These are phyloP conservation scores for Steromphala cineraria DNA, from an alignment of 2,888 invertebrate genomes.

Conservation along the genomic window DNA sequence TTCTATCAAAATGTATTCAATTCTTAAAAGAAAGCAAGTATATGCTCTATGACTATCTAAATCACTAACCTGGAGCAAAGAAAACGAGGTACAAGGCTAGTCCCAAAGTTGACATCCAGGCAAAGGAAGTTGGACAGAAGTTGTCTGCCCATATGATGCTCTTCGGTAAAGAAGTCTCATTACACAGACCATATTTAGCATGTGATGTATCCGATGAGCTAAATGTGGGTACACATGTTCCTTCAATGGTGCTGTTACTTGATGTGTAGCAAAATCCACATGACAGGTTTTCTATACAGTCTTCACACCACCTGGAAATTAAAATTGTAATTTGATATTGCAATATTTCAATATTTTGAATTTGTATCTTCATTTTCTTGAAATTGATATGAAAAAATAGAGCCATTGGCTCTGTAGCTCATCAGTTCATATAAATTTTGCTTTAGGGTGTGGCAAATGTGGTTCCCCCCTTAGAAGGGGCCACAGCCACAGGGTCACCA, in stretches of 20 bases:
- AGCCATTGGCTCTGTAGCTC: too few relatives aligned
- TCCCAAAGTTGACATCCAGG: conserved; percentile 76
- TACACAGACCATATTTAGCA: conserved; percentile 56
- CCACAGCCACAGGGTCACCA: too few relatives aligned
- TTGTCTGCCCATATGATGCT: conserved; percentile 70
- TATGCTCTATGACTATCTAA: too few relatives aligned
- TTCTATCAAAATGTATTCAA: too few relatives aligned
- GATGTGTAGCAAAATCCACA: conserved; percentile 77
- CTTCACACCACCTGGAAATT: conserved; percentile 73
- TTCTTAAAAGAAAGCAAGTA: too few relatives aligned
- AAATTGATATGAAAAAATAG: too few relatives aligned
- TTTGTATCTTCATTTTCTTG: too few relatives aligned
- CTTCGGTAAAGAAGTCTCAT: conserved; percentile 43
- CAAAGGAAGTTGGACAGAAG: conserved; percentile 76
- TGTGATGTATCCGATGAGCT: conserved; percentile 42
- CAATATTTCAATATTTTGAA: too few relatives aligned
- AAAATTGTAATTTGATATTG: too few relatives aligned
- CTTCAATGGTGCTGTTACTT: conserved; percentile 59
- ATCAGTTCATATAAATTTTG: too few relatives aligned
- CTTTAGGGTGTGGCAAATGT: too few relatives aligned
- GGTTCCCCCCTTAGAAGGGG: too few relatives aligned
- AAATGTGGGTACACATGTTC: conserved; percentile 68
- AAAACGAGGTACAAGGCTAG: conserved; percentile 76
- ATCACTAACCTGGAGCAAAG: conserved; percentile 75
- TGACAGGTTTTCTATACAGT: conserved; percentile 73